Conservation (phyloP, 2,113 vertebrate species). For the Oceanodroma tethys region DNA sequence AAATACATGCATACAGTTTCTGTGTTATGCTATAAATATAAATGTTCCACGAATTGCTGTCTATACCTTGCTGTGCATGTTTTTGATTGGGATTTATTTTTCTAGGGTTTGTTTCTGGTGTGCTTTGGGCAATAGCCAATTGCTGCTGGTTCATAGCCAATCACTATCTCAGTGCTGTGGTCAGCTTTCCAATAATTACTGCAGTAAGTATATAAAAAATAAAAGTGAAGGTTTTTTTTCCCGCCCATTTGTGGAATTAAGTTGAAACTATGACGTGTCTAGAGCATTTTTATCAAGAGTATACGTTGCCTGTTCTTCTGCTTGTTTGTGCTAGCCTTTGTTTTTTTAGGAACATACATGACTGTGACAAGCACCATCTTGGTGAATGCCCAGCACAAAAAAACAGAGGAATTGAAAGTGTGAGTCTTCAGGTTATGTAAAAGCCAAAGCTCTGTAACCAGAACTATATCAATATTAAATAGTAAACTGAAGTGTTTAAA, state of each 20-base stretch:
- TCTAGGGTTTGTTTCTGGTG: constrained; percentile 84
- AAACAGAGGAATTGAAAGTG: not conserved
- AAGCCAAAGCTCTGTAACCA: not conserved
- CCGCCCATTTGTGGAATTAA: not conserved
- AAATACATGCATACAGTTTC: not conserved
- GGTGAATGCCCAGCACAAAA: not conserved
- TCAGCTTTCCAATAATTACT: constrained; percentile 87
- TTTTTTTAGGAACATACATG: not conserved
- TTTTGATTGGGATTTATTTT: constrained; percentile 15
- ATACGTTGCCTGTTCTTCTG: not conserved
- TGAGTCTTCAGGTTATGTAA: not conserved
- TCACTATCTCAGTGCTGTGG: constrained; percentile 80
- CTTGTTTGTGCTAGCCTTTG: not conserved
- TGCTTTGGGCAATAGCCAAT: constrained; percentile 82
- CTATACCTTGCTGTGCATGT: not conserved
- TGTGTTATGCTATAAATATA: not conserved
- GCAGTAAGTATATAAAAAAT: constrained; percentile 77
- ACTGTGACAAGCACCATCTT: not conserved
- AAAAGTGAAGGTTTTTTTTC: not conserved
- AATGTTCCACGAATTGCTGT: not conserved
- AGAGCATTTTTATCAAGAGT: not conserved
- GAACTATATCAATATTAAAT: not conserved
- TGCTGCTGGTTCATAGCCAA: constrained; percentile 89
- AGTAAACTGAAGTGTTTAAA: not conserved
- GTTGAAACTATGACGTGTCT: not conserved